Base-by-base conservation (phyloP, 2,888 invertebrate species). In the Perithous albicinctus region DNA sequence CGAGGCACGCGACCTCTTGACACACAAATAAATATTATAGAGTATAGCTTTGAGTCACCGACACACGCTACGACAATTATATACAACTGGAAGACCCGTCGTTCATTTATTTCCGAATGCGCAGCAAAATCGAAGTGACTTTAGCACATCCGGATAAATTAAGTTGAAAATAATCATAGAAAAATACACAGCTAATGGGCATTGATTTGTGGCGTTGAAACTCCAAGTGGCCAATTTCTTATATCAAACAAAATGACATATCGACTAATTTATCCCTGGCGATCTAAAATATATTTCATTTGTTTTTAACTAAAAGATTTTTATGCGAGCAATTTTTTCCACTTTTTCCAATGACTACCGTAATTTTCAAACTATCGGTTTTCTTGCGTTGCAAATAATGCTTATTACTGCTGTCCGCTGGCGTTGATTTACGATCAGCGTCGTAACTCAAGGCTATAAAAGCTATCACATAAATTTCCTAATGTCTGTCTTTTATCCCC, bases 1-100 rank as follows among this genome's bases (percentile, higher is more conserved):
- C n/a, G n/a, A 63, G 59, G 56, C 85, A 85, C 85, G 85, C 85
- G 84, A 85, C 77, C 78, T 78, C 35, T 67, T 69, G 73, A 59
- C n/a, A 72, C 77, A 54, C 78, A 51, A 66, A 78, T 78, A 56
- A 85, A 85, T 84, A 78, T 82, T 82, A 83, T 51, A 61, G 48
- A 79, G 35, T 18, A 74, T 26, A 8, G 12, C 35, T 38, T 59
- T 77, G 77, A 67, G 61, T 73, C 66, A 72, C 66, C 80, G 20
- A 61, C 59, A 75, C 26, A 59, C 61, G 41, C 63, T 61, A 79
- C 70, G 75, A 79, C 83, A 85, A 85, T 85, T 59, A 59, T 59
- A 59, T 59, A 32, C 32, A n/a, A 56, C 15, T 29, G n/a, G 15
- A 1, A 15, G n/a, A n/a, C 32, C 23, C 23, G 43, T 61, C 38